Conservation (phyloP, 2,113 vertebrate genomes). For the Myrmecophaga tridactyla region DNA sequence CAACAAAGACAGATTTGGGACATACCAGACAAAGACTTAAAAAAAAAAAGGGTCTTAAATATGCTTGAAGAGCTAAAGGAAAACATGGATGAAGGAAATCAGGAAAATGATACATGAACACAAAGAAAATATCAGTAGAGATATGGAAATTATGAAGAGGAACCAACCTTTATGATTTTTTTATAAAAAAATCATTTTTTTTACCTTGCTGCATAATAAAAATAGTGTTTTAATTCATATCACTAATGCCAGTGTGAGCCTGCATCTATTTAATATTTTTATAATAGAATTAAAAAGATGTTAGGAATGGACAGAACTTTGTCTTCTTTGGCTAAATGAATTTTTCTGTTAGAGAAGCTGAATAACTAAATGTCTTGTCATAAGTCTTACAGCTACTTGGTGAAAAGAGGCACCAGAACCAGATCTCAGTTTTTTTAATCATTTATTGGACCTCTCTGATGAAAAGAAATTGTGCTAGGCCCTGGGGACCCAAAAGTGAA, state of each 20-base stretch:
- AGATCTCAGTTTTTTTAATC: neutral
- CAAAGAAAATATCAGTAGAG: no score
- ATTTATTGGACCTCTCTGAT: neutral
- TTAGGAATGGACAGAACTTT: neutral
- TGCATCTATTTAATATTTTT: neutral
- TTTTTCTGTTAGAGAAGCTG: neutral
- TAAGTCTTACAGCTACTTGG: neutral
- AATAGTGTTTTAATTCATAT: neutral
- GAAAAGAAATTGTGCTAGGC: neutral
- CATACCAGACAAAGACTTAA: no score
- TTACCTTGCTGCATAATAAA: neutral
- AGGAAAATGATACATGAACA: no score
- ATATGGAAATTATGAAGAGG: no score
- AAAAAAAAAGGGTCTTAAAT: no score
- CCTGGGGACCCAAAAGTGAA: no score
- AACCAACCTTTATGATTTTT: no score
- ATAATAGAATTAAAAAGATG: neutral
- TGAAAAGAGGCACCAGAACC: neutral
- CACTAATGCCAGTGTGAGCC: neutral
- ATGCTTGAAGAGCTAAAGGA: no score
- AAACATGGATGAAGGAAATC: no score
- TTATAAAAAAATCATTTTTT: no score
- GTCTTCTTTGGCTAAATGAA: neutral
- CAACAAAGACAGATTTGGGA: no score
- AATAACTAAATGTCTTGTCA: neutral